A percentile compares a stretch with the other conserved stretches of the same genome.
Evolutionary conservation across 2,888 invertebrate genomes (phyloP).

Genomic region (Blastobasis adustella): DNA sequence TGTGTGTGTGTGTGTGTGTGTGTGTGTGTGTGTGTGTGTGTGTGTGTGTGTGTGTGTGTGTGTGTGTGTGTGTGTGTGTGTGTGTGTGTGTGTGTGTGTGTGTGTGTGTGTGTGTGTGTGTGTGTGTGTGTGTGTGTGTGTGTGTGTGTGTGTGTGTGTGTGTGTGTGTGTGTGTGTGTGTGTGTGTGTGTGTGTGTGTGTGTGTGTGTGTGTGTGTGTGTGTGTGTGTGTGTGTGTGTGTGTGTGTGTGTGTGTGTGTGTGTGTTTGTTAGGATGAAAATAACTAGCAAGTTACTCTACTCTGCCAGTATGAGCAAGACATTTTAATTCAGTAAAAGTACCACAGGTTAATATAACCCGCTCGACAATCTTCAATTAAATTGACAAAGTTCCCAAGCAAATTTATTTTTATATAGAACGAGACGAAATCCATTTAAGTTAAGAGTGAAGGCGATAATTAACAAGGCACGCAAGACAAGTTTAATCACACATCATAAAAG

Average conservation of each 20-base stretch:
- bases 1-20: neutral
- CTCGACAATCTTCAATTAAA: too few species aligned
- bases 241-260: neutral
- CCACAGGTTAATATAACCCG: too few species aligned
- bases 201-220: neutral
- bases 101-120: neutral
- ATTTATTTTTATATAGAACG: too few species aligned
- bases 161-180: neutral
- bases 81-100: neutral
- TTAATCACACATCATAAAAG: constrained; percentile 9
- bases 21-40: neutral
- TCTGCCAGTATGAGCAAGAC: too few species aligned
- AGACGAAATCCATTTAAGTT: neutral
- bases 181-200: neutral
- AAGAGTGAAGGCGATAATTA: constrained; percentile 21
- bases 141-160: neutral
- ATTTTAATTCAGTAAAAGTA: too few species aligned
- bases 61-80: neutral
- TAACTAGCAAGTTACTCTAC: too few species aligned
- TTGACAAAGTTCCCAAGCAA: too few species aligned
- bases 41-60: neutral
- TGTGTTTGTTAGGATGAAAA: too few species aligned
- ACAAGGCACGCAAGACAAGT: constrained; percentile 15
- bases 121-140: neutral
- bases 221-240: neutral